Evolutionary conservation across 2,888 invertebrate genomes (phyloP), one percentile per base, ranked within the genome.

Genomic region (Cerceris ruficornis): DNA sequence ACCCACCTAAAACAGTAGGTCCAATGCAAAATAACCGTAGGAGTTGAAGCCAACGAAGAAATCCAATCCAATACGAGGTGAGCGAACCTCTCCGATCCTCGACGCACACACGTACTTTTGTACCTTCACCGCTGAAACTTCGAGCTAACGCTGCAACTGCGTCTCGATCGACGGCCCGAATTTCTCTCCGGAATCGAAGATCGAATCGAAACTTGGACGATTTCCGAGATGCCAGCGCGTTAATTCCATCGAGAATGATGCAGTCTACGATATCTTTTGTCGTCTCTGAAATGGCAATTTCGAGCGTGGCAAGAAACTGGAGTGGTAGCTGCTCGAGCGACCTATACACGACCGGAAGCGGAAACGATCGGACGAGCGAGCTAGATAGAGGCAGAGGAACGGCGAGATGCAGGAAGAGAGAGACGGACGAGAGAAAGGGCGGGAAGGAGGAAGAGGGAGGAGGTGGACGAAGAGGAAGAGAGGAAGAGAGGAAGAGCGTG

Each of bases 331-430:
- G 77, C 65, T 75, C 64, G 73, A 52, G 74, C 75, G 74, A 69
- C 28, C 28, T 28, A 28, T 79, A 69, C 61, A 81, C 73, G 68
- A 65, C 84, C 83, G 86, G 87, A 86, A 86, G 75, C 85, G 83
- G 83, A 84, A 87, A 82, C 69, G 81, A 87, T 87, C 81, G 71
- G 66, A 74, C 70, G 64, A 50, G 67, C 81, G 71, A 62, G 72
- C 70, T 59, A 50, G 67, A 52, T 49, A 1, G 68, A 39, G 67
- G n/a, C 9, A 65, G 50, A 69, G 52, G 54, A 39, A 61, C 57
- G 13, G 41, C 46, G 74, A 42, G 57, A 28, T 39, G 39, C 39
- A 41, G 62, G 17, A 2, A 50, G 64, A 50, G 7, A 13, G 43
- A 15, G 4, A 42, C 43, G 13, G 15, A 17, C 6, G 28, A 50